A percentile compares a stretch with the other conserved stretches of the same genome.
Evolutionary conservation across 2,113 vertebrate genomes (phyloP).

Genomic region (Chionomys nivalis): DNA sequence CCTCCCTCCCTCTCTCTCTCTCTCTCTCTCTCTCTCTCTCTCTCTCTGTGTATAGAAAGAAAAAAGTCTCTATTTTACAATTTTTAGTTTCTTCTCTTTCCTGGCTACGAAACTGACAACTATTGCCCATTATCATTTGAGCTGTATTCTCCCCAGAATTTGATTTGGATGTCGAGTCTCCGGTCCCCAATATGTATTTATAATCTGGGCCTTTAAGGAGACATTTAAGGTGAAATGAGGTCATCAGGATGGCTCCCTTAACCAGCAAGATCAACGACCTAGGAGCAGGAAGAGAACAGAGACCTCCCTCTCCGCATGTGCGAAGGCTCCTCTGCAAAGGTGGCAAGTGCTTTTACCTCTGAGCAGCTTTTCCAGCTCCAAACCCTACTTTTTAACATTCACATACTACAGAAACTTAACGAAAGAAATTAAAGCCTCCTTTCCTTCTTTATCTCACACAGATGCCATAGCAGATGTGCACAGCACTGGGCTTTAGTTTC

Average conservation of each 20-base stretch:
- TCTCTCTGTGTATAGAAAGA: background rate
- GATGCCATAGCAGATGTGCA: background rate
- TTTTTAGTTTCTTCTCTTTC: background rate
- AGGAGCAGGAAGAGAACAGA: too few species aligned
- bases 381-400: background rate
- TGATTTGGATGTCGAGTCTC: background rate
- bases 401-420: background rate
- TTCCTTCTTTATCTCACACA: background rate
- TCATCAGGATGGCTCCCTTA: background rate
- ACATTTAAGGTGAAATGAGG: background rate
- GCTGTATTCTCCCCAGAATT: background rate
- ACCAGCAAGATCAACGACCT: background rate
- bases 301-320: background rate
- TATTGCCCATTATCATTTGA: background rate
- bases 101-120: background rate
- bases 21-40: too few species aligned
- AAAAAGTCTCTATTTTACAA: background rate
- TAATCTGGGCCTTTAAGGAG: background rate
- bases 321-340: background rate
- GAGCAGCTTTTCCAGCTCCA: background rate
- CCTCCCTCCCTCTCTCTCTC: too few species aligned
- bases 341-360: background rate
- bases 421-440: slow-evolving; percentile 6
- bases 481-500: background rate
- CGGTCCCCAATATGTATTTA: background rate